Evolutionary conservation across 2,888 invertebrate species (phyloP), one percentile per base, ranked within the genome.

Genomic region (Xestobium rufovillosum): DNA sequence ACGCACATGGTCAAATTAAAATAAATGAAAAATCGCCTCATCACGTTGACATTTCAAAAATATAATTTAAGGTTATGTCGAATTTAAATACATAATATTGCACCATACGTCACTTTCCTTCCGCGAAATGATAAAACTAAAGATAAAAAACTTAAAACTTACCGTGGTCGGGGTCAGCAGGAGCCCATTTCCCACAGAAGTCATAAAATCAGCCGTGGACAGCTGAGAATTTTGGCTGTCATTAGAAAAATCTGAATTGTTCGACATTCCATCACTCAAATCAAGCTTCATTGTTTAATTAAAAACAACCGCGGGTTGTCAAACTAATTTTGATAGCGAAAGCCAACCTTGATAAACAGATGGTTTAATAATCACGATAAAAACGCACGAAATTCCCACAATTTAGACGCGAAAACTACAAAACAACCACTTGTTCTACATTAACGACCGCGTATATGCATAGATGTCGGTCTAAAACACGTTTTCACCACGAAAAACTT

Each of bases 211-310:
- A 11, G 52, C 56, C 3, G 58, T 59, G 26, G 63, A 63, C 46
- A 60, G 55, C 44, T 63, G 61, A n/a, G 64, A 64, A 51, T 59
- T 61, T 47, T 65, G 63, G 38, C 63, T 63, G 47, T 66, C 66
- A 49, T 62, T 62, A 14, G 63, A 63, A 55, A 65, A 65, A 53
- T 66, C 66, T 38, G 65, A 65, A 51, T 65, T 57, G 43, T 65
- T 63, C 17, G 64, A 65, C 49, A 60, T 53, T 19, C 61, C 62
- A 49, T 65, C 64, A 50, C 61, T 61, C 36, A 63, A 50, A 38
- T 65, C 66, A 47, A 65, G 50, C 52, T 63, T 65, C 62, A 66
- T 63, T 19, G 23, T 42, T 56, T 56, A 39, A 34, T 23, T 17
- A 16, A 27, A 44, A 26, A 27, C 13, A 26, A 37, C 31, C 35